Percentiles rank a stretch among this genome's conserved stretches.
phyloP scores from a whole-genome alignment of 2,113 vertebrate species.

The Pavo muticus region DNA sequence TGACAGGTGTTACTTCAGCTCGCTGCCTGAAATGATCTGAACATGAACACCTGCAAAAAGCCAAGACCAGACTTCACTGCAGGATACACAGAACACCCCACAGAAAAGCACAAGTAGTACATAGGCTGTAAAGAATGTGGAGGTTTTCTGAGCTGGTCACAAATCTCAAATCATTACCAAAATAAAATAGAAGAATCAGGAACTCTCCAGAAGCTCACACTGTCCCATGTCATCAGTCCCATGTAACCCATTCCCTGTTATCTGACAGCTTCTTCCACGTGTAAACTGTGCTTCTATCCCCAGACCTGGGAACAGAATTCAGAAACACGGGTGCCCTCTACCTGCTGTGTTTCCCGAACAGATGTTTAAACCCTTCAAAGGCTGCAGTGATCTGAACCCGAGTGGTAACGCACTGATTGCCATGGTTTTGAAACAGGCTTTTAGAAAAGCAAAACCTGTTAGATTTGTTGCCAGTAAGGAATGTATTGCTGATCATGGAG shows the following conservation, averaged over 20 bases:
- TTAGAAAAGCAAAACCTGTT: background rate
- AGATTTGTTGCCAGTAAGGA: background rate
- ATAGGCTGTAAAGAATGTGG: background rate
- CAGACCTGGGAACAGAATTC: background rate
- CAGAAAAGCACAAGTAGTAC: background rate
- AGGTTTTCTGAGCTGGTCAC: background rate
- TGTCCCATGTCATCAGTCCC: background rate
- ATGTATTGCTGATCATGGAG: background rate
- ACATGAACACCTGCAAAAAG: background rate
- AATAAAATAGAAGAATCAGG: background rate
- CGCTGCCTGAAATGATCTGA: background rate
- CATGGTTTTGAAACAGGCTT: background rate
- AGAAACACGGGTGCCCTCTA: background rate
- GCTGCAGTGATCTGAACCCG: background rate
- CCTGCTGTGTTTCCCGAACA: background rate
- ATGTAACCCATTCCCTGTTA: background rate
- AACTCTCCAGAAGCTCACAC: background rate
- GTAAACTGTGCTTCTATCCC: background rate
- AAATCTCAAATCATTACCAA: background rate
- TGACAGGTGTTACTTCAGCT: background rate
- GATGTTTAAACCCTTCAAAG: background rate
- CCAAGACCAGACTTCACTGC: background rate
- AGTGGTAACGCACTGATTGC: background rate
- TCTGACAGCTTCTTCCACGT: background rate
- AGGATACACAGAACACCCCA: background rate